Conservation (phyloP, 2,113 vertebrate species). For the Axis porcinus region DNA sequence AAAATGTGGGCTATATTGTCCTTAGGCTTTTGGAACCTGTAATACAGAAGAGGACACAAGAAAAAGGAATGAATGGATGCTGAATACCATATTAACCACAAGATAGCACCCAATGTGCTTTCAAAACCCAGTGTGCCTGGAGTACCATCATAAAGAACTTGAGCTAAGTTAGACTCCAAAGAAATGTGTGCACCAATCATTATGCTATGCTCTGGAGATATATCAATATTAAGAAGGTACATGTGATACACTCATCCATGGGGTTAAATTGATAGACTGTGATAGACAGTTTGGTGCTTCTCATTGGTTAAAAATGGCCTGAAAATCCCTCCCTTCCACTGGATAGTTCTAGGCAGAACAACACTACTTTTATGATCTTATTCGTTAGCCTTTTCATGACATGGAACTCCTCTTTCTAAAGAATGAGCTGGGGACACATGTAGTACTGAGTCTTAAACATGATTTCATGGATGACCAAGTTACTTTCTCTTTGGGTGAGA, state of each 20-base stretch:
- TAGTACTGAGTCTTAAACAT: background rate
- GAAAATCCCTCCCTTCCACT: background rate
- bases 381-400: background rate
- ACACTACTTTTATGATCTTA: background rate
- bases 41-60: background rate
- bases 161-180: background rate
- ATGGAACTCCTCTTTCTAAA: background rate
- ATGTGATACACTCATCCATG: background rate
- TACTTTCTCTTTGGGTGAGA: background rate
- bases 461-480: background rate
- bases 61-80: background rate
- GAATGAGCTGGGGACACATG: background rate
- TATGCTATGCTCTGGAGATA: background rate
- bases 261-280: background rate
- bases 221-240: background rate
- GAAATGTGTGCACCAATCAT: background rate
- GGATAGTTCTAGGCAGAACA: background rate
- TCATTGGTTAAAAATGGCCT: background rate
- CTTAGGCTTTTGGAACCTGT: background rate
- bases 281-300: background rate
- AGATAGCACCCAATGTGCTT: background rate
- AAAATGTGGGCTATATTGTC: background rate
- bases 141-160: background rate
- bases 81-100: background rate
- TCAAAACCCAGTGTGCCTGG: background rate